Percentiles rank a stretch among this genome's conserved stretches.
These are phyloP conservation scores for Drosophila lini DNA, from an alignment of 1,140 invertebrate genomes.

Conservation along the genomic window DNA sequence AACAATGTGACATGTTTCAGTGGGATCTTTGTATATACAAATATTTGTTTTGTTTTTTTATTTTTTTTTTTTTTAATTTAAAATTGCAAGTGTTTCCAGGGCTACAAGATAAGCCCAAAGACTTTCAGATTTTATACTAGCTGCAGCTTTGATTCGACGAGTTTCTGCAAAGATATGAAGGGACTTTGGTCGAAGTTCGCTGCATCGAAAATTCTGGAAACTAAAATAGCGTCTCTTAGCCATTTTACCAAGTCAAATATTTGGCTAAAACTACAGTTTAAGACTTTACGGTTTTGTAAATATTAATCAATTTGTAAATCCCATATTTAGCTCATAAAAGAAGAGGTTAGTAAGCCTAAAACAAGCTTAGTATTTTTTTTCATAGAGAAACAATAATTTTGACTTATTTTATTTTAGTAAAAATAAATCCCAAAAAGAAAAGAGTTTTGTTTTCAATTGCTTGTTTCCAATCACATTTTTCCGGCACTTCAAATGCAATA, in stretches of 20 bases:
- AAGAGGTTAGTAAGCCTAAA: neutral
- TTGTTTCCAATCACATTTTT: neutral
- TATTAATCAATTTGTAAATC: neutral
- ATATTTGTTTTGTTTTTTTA: neutral
- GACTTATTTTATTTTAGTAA: neutral
- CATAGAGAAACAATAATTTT: neutral
- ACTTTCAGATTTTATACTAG: neutral
- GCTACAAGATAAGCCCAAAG: neutral
- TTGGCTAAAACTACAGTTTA: neutral
- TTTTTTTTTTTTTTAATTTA: neutral
- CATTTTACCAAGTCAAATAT: too few species aligned
- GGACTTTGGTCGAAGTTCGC: neutral
- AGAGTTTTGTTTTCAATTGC: neutral
- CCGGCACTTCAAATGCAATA: neutral
- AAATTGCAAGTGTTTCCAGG: neutral
- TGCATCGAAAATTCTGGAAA: conserved; percentile 14
- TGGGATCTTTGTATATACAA: neutral
- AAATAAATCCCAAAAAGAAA: neutral
- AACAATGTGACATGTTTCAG: conserved; percentile 22
- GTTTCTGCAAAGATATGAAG: conserved; percentile 5
- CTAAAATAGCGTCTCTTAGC: neutral
- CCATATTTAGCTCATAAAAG: neutral
- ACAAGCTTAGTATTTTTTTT: neutral
- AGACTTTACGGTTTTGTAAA: neutral
- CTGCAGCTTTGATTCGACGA: neutral